Conservation (phyloP, 2,888 invertebrate species). For the Tipula lateralis region DNA sequence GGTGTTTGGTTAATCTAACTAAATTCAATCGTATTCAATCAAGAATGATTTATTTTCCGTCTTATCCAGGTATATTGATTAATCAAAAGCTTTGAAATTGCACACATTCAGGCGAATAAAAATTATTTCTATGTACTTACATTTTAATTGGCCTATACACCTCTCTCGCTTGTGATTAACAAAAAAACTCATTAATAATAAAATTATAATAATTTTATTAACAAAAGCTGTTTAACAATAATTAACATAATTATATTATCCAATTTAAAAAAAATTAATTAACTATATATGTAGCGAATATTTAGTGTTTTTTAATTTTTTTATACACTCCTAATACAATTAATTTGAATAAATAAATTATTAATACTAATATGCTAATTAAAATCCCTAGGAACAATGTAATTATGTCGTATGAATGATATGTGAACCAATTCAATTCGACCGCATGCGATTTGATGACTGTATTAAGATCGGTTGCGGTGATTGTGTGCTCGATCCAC, state of each 20-base stretch:
- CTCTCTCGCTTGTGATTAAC: not conserved
- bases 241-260: not conserved
- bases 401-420: constrained; percentile 45
- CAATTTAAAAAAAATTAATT: not conserved
- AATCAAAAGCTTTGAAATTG: not conserved
- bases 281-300: not conserved
- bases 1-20: not conserved
- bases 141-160: not conserved
- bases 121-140: not conserved
- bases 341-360: not conserved
- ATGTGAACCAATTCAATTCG: constrained; percentile 43
- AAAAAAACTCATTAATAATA: not conserved
- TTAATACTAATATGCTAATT: not conserved
- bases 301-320: not conserved
- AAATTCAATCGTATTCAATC: no score
- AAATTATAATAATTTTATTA: not conserved
- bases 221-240: not conserved
- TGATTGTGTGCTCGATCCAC: constrained; percentile 56
- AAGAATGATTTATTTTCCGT: not conserved
- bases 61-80: not conserved
- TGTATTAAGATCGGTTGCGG: constrained; percentile 39
- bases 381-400: not conserved
- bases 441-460: constrained; percentile 37
- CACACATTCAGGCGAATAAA: not conserved
- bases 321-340: not conserved